Base-by-base conservation (phyloP, 2,113 vertebrate genomes). In the Okapia johnstoni region DNA sequence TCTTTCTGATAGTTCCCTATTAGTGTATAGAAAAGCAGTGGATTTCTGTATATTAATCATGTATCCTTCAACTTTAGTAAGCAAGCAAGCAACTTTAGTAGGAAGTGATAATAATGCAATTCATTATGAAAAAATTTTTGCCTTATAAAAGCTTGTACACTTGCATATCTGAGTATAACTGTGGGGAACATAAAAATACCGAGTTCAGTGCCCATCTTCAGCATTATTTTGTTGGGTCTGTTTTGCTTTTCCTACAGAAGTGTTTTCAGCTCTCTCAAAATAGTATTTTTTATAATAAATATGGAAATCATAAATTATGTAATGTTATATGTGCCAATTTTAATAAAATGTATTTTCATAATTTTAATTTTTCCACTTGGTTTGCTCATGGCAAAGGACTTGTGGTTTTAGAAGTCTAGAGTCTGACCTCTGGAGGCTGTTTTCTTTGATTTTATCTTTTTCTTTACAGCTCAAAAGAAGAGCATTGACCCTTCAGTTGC, bases 391-490 rank as follows among this genome's bases (percentile, higher is more conserved):
- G 3, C 10, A 92, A 84, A 83, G 21, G 15, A 33, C 3, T 88
- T 88, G 0, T 88, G 60, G 25, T 93, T 94, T 86, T 88, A 28
- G 21, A 94, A 97, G 36, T 88, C 33, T 92, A 33, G 54, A 85
- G 4, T 90, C 26, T 96, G 48, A 88, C 43, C 48, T 90, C 6
- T 80, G 10, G 86, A 81, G 57, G 6, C 60, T 88, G 4, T 93
- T 76, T 92, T 73, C 14, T 93, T 79, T 92, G 28, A 84, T 88
- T 90, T 86, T 97, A 85, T 96, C 0, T 5, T 96, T 98, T 97
- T 97, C 10, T 60, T 98, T 98, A 97, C 60, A 99, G 99, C 14
- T 93, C 79, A 80, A 86, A 85, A 11, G 52, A 8, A 70, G 66
- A 80, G 36, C 63, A 79, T 54, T 17, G 80, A 90, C 7, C 13